Base-by-base conservation (phyloP, 2,888 invertebrate species). In the Melinaea menophilus region DNA sequence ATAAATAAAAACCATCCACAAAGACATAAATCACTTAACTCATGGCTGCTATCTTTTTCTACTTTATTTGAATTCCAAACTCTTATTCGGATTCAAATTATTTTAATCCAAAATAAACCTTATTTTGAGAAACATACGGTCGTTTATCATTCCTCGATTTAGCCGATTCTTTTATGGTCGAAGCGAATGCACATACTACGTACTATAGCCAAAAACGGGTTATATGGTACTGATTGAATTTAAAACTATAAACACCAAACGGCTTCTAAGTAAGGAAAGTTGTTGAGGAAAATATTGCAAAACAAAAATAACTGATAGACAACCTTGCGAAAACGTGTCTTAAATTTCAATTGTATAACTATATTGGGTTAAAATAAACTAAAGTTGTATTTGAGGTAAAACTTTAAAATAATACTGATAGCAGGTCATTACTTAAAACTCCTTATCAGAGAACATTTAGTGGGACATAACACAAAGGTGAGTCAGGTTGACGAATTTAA, bases 21-120 rank as follows among this genome's bases (percentile, higher is more conserved):
- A 3, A 47, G 35, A 33, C 57, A 63, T 68, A 55, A 63, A 59
- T 61, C 56, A 65, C 61, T 57, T 61, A 56, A 59, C 63, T 63
- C 41, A 57, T 57, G 45, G 48, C 22, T 46, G n/a, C 35, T 35
- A 59, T 35, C 35, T 31, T 70, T 72, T 69, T 70, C 55, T 57
- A 61, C 65, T 68, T 65, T 67, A 69, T 72, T 71, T 64, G 64
- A 62, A 72, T 72, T 72, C 72, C 66, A 67, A 59, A 47, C 63
- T 64, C 47, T 56, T 55, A 66, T 68, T 67, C 65, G 67, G 67
- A 69, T 67, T 56, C 64, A 69, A 55, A 55, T 48, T 54, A 41
- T 3, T 35, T 33, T 41, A 56, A 46, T 35, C 59, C 2, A 66
- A 69, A 65, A 37, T 67, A 5, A 33, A 64, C 66, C 58, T 62